Conservation (phyloP, 2,113 vertebrate genomes). For the Gasterosteus nipponicus region DNA sequence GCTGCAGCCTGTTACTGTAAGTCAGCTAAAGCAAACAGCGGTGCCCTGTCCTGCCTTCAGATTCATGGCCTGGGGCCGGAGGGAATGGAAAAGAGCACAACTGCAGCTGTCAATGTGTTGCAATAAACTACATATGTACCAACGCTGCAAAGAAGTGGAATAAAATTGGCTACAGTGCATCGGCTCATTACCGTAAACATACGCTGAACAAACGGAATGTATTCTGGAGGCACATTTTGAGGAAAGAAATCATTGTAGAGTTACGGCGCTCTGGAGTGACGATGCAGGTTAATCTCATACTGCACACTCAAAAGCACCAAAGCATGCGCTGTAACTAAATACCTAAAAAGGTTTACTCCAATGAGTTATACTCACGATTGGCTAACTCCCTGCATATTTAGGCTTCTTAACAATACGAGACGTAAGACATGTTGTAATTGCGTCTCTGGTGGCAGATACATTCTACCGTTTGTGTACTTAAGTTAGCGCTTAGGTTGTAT, state of each 20-base stretch:
- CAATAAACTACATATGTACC: conserved; percentile 19
- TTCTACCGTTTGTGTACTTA: too few relatives aligned
- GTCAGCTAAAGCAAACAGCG: conserved; percentile 71
- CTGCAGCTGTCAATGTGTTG: conserved; percentile 39
- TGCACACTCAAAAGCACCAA: background rate
- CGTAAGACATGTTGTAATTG: background rate
- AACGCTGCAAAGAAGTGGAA: conserved; percentile 23
- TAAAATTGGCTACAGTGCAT: conserved; percentile 4
- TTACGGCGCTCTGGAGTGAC: background rate
- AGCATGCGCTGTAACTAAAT: background rate
- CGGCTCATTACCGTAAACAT: conserved; percentile 27
- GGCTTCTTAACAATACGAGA: background rate
- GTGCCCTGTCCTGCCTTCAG: conserved; percentile 50
- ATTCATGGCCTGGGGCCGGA: conserved; percentile 58
- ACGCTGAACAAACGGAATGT: conserved; percentile 17
- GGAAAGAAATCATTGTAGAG: background rate
- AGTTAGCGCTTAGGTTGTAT: background rate
- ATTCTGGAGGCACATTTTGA: background rate
- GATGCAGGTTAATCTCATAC: background rate
- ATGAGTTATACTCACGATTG: background rate
- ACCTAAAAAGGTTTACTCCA: background rate
- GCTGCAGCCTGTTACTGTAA: conserved; percentile 57
- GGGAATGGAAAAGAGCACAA: conserved; percentile 38
- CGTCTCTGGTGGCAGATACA: background rate
- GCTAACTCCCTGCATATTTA: background rate